phyloP scores from a whole-genome alignment of 2,113 vertebrate species.

The Typhlomys cinereus region DNA sequence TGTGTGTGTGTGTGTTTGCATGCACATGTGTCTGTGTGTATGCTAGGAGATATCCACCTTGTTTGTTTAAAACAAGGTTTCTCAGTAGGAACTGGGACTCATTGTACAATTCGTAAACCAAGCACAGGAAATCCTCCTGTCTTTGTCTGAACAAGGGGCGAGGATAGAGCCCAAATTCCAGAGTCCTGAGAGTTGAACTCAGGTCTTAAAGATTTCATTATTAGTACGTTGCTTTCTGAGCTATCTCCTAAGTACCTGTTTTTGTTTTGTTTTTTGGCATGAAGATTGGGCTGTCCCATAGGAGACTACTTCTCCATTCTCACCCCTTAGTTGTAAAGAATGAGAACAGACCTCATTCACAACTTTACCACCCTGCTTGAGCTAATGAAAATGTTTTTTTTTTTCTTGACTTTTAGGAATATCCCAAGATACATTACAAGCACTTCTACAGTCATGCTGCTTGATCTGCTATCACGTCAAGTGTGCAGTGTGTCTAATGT shows the following conservation, averaged over 20 bases:
- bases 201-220: not conserved
- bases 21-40: too few species aligned
- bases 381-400: not conserved
- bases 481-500: not conserved
- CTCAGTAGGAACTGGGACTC: too few species aligned
- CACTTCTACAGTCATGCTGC: not conserved
- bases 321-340: not conserved
- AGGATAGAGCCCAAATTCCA: too few species aligned
- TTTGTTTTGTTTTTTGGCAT: not conserved
- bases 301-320: not conserved
- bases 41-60: not conserved
- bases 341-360: not conserved
- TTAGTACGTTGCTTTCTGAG: not conserved
- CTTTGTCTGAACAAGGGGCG: too few species aligned
- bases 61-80: not conserved
- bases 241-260: too few species aligned
- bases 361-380: not conserved
- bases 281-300: not conserved
- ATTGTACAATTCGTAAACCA: not conserved
- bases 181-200: too few species aligned
- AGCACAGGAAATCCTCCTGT: too few species aligned
- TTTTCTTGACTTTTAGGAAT: not conserved
- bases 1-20: not conserved
- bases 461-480: not conserved
- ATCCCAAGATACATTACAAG: not conserved